Conservation (phyloP, 2,888 invertebrate species). For the Hirtodrosophila alboralis region DNA sequence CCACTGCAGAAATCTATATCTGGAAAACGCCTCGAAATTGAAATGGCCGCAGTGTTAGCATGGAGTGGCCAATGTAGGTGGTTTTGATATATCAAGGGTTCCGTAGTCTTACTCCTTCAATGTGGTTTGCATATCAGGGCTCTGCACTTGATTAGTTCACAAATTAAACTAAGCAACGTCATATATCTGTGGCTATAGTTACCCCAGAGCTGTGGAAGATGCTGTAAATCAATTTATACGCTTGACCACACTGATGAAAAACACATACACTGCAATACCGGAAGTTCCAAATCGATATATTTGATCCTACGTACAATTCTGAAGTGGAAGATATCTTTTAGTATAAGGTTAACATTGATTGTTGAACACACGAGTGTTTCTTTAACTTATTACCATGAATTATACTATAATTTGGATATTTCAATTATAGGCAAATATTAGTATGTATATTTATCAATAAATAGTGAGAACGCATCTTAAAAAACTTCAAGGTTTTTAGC, state of each 20-base stretch:
- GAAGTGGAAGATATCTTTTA: too few species aligned
- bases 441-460: too few species aligned
- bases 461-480: too few species aligned
- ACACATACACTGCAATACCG: background rate
- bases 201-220: slow-evolving; percentile 6
- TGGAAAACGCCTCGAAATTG: slow-evolving; percentile 36
- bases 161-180: slow-evolving; percentile 57
- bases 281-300: too few species aligned
- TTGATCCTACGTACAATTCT: too few species aligned
- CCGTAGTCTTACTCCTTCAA: slow-evolving; percentile 3
- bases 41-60: slow-evolving; percentile 41
- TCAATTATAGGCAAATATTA: too few species aligned
- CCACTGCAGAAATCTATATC: slow-evolving; percentile 26
- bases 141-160: slow-evolving; percentile 63
- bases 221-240: background rate
- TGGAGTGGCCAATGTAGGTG: slow-evolving; percentile 3
- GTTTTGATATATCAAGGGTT: background rate
- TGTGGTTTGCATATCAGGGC: slow-evolving; percentile 39
- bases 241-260: background rate
- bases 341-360: too few species aligned
- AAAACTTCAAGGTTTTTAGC: too few species aligned
- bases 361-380: too few species aligned
- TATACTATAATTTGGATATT: too few species aligned
- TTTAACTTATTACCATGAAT: too few species aligned
- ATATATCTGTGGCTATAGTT: slow-evolving; percentile 13